Evolutionary conservation across 2,113 vertebrate genomes (phyloP), one percentile per base, ranked within the genome.

Genomic region (Axis porcinus): DNA sequence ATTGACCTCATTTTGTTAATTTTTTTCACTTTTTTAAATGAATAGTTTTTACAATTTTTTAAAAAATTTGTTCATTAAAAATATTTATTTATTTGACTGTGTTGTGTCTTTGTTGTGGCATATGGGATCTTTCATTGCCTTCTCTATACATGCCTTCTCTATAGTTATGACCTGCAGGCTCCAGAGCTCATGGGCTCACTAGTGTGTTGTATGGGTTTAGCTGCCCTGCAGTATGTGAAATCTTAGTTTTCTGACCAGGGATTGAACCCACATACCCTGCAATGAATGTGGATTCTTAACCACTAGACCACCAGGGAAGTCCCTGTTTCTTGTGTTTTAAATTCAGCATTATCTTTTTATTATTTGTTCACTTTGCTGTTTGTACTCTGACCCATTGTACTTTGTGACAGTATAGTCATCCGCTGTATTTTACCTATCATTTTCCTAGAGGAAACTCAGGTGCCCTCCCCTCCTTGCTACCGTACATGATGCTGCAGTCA

Each of bases 41-140:
- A 40, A 21, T 40, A 40, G n/a, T 70, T 70, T 70, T 70, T 70
- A 36, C 4, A 70, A 5, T 36, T 23, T 57, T 47, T 47, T 7
- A 28, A 60, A 64, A 17, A 2, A n/a, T 2, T 15, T 19, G 2
- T 36, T 70, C 0, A 0, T 70, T 70, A 11, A 14, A 14, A 62
- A 23, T 67, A 36, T 70, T n/a, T 67, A n/a, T n/a, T 70, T 70
- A 70, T 36, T 70, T 70, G 8, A 70, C 2, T 70, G n/a, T 0
- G 0, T 23, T 0, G 1, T 7, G n/a, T 23, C 19, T 70, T 67
- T 0, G 0, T 23, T 70, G 67, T 40, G 19, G 9, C 19, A 12
- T 6, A 11, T 70, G 67, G 67, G 5, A 36, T 23, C 67, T 36
- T 70, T 70, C n/a, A 36, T 70, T 40, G 67, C 19, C 4, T 40